Evolutionary conservation across 2,113 vertebrate genomes (phyloP).

Genomic region (Cyanoderma ruficeps): DNA sequence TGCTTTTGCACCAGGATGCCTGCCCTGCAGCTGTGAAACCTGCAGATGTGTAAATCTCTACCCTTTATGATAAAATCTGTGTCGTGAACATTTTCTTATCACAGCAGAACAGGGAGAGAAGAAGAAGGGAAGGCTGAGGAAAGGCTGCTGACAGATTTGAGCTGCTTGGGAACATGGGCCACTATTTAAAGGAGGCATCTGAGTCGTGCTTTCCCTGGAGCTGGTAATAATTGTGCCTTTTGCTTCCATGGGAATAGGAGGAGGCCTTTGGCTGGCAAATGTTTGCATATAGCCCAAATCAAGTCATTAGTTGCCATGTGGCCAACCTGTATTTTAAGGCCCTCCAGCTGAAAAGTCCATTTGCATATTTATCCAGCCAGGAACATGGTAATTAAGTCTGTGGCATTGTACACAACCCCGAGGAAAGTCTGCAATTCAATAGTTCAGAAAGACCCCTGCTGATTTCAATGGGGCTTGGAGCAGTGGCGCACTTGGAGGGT

Average conservation of each 20-base stretch:
- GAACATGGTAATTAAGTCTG: conserved; percentile 64
- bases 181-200: conserved; percentile 19
- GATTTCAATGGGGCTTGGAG: conserved; percentile 31
- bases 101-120: background rate
- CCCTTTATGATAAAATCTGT: conserved; percentile 15
- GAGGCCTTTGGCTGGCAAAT: conserved; percentile 25
- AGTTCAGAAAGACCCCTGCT: conserved; percentile 51
- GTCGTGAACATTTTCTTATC: background rate
- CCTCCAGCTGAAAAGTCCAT: conserved; percentile 61
- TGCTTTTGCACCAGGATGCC: background rate
- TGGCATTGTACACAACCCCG: conserved; percentile 42
- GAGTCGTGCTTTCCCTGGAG: background rate
- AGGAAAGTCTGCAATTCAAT: conserved; percentile 63
- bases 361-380: conserved; percentile 61
- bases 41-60: conserved; percentile 46
- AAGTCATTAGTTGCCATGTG: conserved; percentile 60
- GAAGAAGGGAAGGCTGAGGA: background rate
- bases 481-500: background rate
- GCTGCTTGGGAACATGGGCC: conserved; percentile 4
- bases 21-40: conserved; percentile 55
- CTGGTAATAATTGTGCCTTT: conserved; percentile 46
- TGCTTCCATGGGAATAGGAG: conserved; percentile 19
- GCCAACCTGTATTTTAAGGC: conserved; percentile 59
- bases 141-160: conserved; percentile 14
- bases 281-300: conserved; percentile 61